Percentiles rank a stretch among this genome's conserved stretches.
Conservation (phyloP, 2,113 vertebrate species). For the Phodopus roborovskii region DNA sequence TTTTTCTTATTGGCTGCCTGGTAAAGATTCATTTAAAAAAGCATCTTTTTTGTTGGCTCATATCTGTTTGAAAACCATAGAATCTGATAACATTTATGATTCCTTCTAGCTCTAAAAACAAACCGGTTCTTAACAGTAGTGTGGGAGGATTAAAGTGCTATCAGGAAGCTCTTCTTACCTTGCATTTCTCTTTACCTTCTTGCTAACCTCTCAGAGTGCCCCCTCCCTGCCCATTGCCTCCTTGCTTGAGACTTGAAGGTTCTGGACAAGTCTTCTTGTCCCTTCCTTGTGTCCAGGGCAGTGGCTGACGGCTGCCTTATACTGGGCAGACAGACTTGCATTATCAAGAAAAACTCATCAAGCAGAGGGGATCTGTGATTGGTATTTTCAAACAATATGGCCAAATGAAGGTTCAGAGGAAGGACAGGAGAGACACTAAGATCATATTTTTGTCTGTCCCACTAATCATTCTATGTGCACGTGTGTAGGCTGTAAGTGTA, state of each 20-base stretch:
- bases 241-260: not conserved
- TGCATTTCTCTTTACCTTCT: not conserved
- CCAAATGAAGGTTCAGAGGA: not conserved
- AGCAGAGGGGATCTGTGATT: not conserved
- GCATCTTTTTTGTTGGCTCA: conserved; percentile 34
- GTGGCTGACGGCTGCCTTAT: not conserved
- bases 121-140: conserved; percentile 7
- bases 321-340: not conserved
- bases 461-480: not conserved
- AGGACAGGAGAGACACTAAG: not conserved
- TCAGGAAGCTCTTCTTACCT: not conserved
- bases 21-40: conserved; percentile 55
- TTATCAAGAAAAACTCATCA: not conserved
- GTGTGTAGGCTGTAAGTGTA: not conserved
- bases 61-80: conserved; percentile 62
- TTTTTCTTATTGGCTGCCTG: conserved; percentile 32
- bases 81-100: conserved; percentile 35
- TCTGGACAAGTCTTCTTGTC: not conserved
- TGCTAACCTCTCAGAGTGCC: not conserved
- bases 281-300: not conserved
- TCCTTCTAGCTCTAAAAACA: conserved; percentile 51
- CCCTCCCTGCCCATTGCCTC: no score
- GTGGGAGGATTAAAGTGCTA: not conserved
- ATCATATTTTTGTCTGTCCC: not conserved
- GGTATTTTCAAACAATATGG: not conserved